These are phyloP conservation scores for Parus major DNA, from an alignment of 2,113 vertebrate genomes.

Conservation along the genomic window DNA sequence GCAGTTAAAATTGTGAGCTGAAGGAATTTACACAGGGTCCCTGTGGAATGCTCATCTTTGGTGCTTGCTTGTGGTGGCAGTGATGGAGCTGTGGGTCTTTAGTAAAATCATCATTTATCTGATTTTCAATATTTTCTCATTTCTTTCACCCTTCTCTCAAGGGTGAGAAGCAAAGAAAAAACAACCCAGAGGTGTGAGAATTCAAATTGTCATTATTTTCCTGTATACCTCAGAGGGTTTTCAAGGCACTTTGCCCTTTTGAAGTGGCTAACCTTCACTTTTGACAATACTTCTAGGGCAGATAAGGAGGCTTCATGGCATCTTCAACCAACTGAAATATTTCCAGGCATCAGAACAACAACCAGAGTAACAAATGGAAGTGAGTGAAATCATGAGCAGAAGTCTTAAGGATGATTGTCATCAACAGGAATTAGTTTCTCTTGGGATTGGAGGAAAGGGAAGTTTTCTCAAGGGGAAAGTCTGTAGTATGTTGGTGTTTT, in stretches of 20 bases:
- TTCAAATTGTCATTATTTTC: background rate
- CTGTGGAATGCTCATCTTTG: background rate
- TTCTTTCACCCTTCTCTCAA: too few species aligned
- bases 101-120: background rate
- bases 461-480: background rate
- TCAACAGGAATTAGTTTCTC: background rate
- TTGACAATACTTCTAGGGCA: background rate
- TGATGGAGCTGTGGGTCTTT: background rate
- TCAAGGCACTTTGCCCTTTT: background rate
- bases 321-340: background rate
- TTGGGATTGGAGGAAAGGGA: background rate
- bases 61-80: background rate
- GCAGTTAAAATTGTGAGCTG: background rate
- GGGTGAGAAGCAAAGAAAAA: background rate
- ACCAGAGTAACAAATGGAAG: background rate
- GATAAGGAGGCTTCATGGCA: background rate
- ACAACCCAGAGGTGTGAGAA: background rate
- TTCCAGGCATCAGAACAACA: background rate
- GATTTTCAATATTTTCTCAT: background rate
- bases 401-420: background rate
- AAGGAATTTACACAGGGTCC: background rate
- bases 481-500: background rate
- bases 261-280: conserved; percentile 13
- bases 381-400: background rate
- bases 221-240: background rate